A percentile compares a stretch with the other conserved stretches of the same genome.
Evolutionary conservation across 2,113 vertebrate species (phyloP).

Genomic region (Gallinago paraguaiae): DNA sequence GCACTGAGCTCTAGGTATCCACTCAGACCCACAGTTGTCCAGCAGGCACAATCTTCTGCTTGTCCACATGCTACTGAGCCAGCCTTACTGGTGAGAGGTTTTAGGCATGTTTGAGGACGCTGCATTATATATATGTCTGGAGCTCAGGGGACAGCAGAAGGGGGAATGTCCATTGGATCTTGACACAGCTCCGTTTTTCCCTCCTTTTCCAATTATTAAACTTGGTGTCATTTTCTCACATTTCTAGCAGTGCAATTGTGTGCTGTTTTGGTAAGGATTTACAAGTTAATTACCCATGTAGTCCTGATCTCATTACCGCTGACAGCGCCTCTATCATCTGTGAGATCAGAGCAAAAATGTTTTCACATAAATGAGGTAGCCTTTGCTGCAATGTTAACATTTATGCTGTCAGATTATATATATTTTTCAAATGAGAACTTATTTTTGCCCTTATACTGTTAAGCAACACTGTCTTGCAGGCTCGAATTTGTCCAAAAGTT

Average conservation of each 20-base stretch:
- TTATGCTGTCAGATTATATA: not conserved
- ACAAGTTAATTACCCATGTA: not conserved
- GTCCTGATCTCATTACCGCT: not conserved
- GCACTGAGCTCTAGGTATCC: not conserved
- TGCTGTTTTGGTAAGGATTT: not conserved
- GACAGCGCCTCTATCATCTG: not conserved
- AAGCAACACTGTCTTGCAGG: not conserved
- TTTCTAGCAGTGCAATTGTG: not conserved
- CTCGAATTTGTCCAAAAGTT: not conserved
- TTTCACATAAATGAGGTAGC: not conserved
- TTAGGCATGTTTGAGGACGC: not conserved
- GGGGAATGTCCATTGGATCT: not conserved
- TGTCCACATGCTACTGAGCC: not conserved
- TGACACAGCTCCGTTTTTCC: not conserved
- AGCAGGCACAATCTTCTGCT: not conserved
- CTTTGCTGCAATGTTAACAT: not conserved
- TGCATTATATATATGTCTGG: not conserved
- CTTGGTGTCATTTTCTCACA: not conserved
- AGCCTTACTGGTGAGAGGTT: not conserved
- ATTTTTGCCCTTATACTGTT: not conserved
- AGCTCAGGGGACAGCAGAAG: not conserved
- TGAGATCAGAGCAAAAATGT: not conserved
- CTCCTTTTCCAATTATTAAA: not conserved
- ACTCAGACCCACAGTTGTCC: not conserved
- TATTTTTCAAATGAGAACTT: not conserved